These are phyloP conservation scores for Physeter macrocephalus DNA, from an alignment of 2,113 vertebrate species.

Conservation along the genomic window DNA sequence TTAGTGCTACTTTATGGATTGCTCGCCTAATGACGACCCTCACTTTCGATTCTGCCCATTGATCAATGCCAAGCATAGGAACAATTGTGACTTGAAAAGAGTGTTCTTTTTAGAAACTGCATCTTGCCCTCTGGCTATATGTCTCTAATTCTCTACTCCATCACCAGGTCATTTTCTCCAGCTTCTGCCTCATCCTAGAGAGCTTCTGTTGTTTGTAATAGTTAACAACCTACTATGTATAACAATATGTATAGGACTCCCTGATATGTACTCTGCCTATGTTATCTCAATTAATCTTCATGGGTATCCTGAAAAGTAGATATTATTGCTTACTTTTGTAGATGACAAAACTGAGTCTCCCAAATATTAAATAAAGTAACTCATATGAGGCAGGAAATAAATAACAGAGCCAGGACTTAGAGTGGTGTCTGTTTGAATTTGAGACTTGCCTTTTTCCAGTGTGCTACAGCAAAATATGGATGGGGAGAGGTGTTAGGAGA, in stretches of 20 bases:
- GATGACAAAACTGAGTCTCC: not conserved
- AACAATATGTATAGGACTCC: not conserved
- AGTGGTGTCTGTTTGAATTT: not conserved
- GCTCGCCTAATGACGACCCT: not conserved
- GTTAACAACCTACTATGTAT: not conserved
- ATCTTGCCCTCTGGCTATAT: not conserved
- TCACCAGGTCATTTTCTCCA: not conserved
- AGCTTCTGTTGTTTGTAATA: not conserved
- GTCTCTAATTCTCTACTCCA: not conserved
- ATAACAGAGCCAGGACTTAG: not conserved
- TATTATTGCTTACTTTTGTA: not conserved
- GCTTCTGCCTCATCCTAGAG: not conserved
- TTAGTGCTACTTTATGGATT: not conserved
- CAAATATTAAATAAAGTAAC: not conserved
- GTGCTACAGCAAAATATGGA: not conserved
- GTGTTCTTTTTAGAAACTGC: not conserved
- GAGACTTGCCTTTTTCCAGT: not conserved
- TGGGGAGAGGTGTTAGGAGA: not conserved
- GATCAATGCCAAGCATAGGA: not conserved
- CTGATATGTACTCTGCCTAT: not conserved
- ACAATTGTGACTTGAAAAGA: not conserved
- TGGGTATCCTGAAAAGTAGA: not conserved
- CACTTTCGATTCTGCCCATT: not conserved
- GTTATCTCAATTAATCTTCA: not conserved
- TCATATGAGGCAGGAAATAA: not conserved